Conservation (phyloP, 2,113 vertebrate genomes). For the Callorhinus ursinus region DNA sequence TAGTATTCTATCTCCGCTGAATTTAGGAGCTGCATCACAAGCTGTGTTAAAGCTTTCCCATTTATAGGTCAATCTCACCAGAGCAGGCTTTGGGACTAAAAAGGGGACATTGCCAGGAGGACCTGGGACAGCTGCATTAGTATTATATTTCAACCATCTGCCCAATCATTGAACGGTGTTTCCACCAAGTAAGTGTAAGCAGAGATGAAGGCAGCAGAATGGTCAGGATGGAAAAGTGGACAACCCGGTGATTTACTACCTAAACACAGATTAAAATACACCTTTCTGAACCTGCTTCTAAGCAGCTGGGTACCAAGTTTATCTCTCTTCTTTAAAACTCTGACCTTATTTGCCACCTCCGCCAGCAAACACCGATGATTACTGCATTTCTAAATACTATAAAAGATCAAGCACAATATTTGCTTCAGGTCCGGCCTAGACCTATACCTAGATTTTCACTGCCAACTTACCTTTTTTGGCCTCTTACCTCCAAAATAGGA, state of each 20-base stretch:
- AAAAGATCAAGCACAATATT: not conserved
- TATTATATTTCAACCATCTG: not conserved
- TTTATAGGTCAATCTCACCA: constrained; percentile 19
- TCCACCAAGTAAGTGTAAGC: not conserved
- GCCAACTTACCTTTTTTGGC: not conserved
- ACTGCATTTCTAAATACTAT: not conserved
- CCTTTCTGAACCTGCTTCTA: constrained; percentile 31
- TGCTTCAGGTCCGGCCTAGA: not conserved
- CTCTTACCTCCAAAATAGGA: not conserved
- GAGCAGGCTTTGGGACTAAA: not conserved
- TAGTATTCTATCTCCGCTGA: not conserved
- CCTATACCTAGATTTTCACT: not conserved
- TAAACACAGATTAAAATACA: constrained; percentile 23
- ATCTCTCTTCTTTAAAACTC: constrained; percentile 16
- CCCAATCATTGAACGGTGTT: not conserved
- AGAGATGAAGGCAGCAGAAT: not conserved
- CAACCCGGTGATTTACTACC: not conserved
- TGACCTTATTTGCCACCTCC: not conserved
- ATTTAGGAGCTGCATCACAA: not conserved
- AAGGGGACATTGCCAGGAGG: not conserved
- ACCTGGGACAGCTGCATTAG: constrained; percentile 27
- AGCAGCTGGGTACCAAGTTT: not conserved
- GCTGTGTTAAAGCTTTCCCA: constrained; percentile 14
- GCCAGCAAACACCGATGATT: not conserved
- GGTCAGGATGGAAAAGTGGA: not conserved